These are phyloP conservation scores for Manduca sexta DNA, from an alignment of 1,140 invertebrate genomes.

Conservation along the genomic window DNA sequence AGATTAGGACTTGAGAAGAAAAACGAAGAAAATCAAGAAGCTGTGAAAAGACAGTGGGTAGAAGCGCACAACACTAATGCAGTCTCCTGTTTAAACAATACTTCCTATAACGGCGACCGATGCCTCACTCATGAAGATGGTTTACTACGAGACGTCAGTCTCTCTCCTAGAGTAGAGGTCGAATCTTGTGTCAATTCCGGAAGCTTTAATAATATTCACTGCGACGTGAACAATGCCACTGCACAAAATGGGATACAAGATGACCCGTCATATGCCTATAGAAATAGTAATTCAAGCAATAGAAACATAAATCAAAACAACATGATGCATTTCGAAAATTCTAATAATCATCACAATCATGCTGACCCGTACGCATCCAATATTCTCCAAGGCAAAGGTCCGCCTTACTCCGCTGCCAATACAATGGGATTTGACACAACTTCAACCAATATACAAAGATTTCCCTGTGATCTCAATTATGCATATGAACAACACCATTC, in stretches of 20 bases:
- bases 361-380: slow-evolving; percentile 52
- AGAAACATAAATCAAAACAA: slow-evolving; percentile 31
- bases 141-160: slow-evolving; percentile 72
- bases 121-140: slow-evolving; percentile 43
- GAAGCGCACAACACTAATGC: slow-evolving; percentile 45
- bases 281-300: slow-evolving; percentile 29
- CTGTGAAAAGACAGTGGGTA: slow-evolving; percentile 53
- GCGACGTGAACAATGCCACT: slow-evolving; percentile 35
- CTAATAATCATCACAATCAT: slow-evolving; percentile 38
- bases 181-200: slow-evolving; percentile 77
- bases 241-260: slow-evolving; percentile 29
- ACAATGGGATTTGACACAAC: slow-evolving; percentile 47
- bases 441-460: slow-evolving; percentile 56
- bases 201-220: slow-evolving; percentile 79
- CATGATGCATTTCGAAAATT: slow-evolving; percentile 44
- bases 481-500: slow-evolving; percentile 52
- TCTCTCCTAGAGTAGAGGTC: slow-evolving; percentile 74
- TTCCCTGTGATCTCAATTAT: slow-evolving; percentile 66
- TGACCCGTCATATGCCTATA: slow-evolving; percentile 40
- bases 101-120: slow-evolving; percentile 41
- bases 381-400: slow-evolving; percentile 61
- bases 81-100: slow-evolving; percentile 26
- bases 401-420: slow-evolving; percentile 44
- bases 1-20: slow-evolving; percentile 88
- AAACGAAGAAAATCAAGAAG: slow-evolving; percentile 65